Evolutionary conservation across 1,140 invertebrate species (phyloP).

Genomic region (Drosophila burlai): DNA sequence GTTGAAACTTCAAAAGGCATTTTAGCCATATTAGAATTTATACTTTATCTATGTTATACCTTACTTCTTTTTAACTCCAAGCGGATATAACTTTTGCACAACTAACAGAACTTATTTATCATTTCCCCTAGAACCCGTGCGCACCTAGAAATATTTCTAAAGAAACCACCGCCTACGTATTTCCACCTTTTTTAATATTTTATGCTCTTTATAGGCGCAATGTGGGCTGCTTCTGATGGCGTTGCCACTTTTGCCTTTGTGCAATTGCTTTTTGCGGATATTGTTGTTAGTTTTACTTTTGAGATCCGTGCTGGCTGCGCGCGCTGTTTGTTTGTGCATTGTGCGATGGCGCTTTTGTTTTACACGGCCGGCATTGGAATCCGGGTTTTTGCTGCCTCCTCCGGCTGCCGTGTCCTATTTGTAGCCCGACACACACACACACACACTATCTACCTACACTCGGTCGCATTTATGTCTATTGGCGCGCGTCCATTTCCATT

Average conservation of each 20-base stretch:
- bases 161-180: slow-evolving; percentile 25
- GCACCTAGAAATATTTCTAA: slow-evolving; percentile 26
- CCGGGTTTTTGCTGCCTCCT: slow-evolving; percentile 43
- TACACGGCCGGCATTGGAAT: slow-evolving; percentile 65
- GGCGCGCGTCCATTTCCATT: slow-evolving; percentile 83
- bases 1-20: background rate
- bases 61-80: background rate
- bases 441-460: slow-evolving; percentile 44
- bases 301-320: slow-evolving; percentile 51
- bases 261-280: slow-evolving; percentile 82
- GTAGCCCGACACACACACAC: slow-evolving; percentile 58
- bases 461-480: slow-evolving; percentile 81
- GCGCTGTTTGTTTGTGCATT: slow-evolving; percentile 62
- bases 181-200: slow-evolving; percentile 55
- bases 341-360: slow-evolving; percentile 73
- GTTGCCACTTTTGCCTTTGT: slow-evolving; percentile 69
- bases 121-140: too few relatives aligned
- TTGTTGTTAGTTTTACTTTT: slow-evolving; percentile 82
- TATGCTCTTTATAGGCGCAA: slow-evolving; percentile 28
- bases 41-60: background rate
- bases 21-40: background rate
- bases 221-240: slow-evolving; percentile 36
- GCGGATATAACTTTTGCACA: slow-evolving; percentile 1
- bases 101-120: slow-evolving; percentile 28
- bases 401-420: slow-evolving; percentile 77